Evolutionary conservation across 1,140 invertebrate species (phyloP).

Genomic region (Caerostris extrusa): DNA sequence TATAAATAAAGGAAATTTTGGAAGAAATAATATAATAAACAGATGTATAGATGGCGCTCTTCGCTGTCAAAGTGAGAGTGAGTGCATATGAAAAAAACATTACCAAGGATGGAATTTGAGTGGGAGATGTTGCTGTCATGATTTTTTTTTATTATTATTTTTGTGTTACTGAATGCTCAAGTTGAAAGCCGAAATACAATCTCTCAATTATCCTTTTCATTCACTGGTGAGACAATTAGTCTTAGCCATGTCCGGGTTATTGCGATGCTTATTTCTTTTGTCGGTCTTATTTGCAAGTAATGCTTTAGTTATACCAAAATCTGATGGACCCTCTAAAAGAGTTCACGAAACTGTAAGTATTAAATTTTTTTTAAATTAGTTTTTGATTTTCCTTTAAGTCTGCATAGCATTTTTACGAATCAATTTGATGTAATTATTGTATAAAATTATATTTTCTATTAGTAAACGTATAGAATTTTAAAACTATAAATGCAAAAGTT

Average conservation of each 20-base stretch:
- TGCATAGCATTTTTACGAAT: too few species aligned
- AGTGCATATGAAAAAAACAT: conserved; percentile 77
- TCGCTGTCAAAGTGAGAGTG: conserved; percentile 61
- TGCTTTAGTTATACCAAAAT: conserved; percentile 67
- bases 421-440: too few species aligned
- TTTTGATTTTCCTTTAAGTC: background rate
- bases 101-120: conserved; percentile 68
- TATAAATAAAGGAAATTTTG: too few species aligned
- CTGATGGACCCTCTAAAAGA: conserved; percentile 63
- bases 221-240: background rate
- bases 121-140: conserved; percentile 57
- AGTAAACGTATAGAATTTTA: too few species aligned
- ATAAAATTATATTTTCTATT: too few species aligned
- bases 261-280: background rate
- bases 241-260: conserved; percentile 50
- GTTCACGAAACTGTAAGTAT: conserved; percentile 68
- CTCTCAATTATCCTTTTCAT: conserved; percentile 28
- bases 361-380: background rate
- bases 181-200: conserved; percentile 52
- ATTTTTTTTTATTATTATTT: conserved; percentile 22
- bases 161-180: conserved; percentile 6
- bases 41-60: conserved; percentile 37
- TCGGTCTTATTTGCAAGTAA: conserved; percentile 1
- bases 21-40: too few species aligned
- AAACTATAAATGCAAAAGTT: too few species aligned